phyloP scores from a whole-genome alignment of 1,140 invertebrate species.

The Fopius arisanus region DNA sequence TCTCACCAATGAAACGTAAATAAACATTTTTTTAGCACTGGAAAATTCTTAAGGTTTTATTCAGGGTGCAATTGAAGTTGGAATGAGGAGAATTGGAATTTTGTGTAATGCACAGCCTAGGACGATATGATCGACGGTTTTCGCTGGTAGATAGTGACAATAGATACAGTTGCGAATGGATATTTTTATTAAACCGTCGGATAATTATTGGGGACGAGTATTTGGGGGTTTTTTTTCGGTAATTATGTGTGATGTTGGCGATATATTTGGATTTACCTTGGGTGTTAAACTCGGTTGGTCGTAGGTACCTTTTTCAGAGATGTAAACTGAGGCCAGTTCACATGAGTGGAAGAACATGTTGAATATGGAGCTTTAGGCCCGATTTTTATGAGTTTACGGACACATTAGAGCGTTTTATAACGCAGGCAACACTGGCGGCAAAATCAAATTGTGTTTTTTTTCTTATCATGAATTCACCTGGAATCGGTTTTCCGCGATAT shows the following conservation, averaged over 20 bases:
- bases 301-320: neutral
- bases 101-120: neutral
- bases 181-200: neutral
- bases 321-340: neutral
- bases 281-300: neutral
- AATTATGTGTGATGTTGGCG: neutral
- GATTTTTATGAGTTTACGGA: neutral
- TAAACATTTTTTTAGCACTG: neutral
- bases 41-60: neutral
- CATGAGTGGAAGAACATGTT: neutral
- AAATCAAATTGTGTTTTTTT: no score
- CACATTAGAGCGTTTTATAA: neutral
- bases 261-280: constrained; percentile 6
- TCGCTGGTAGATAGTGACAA: neutral
- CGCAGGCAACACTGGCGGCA: neutral
- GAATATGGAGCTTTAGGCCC: neutral
- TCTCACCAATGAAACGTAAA: neutral
- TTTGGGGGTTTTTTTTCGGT: neutral
- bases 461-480: no score
- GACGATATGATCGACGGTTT: neutral
- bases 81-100: neutral
- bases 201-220: neutral
- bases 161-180: neutral
- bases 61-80: neutral
- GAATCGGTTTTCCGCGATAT: no score